Evolutionary conservation across 2,113 vertebrate species (phyloP), one percentile per base, ranked within the genome.

Genomic region (Platysteira castanea): DNA sequence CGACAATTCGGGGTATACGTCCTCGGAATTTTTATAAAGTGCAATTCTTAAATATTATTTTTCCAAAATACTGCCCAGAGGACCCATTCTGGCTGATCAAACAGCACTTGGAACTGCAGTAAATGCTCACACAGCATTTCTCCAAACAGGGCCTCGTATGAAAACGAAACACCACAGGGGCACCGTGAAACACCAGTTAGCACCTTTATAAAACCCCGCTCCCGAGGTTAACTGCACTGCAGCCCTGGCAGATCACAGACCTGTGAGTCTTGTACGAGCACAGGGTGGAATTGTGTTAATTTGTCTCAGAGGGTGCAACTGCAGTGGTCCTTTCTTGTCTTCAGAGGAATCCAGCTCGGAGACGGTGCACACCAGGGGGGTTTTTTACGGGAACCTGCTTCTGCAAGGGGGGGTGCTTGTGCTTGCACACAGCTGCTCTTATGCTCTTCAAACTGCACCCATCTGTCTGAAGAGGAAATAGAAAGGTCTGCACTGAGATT

Each of bases 181-280:
- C 82, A 64, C 95, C 39, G 56, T 95, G 91, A 97, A 97, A 97
- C 92, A 69, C 79, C 86, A 96, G 85, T 95, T 94, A 93, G 93
- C 90, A 90, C 86, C 95, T 96, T 96, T 95, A 94, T 95, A 96
- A 97, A 95, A 86, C 83, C 88, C 87, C 54, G 60, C 92, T 95
- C 89, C 95, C n/a, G 67, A 91, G 93, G 53, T 71, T 93, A 94
- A 97, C 91, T 96, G 69, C 26, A 59, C 95, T 77, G 4, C 87
- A 97, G n/a, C 87, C 94, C 77, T 90, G 80, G 89, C 61, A 93
- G 94, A 90, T 97, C 97, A 97, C 92, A 89, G 85, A 84, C 59
- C 85, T 67, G 49, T 5, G 88, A 84, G 74, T 30, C 78, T 47
- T 35, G 75, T 76, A 42, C 0, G 16, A 84, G 59, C 63, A 94